These are phyloP conservation scores for Pelodiscus sinensis DNA, from an alignment of 2,113 vertebrate species.

Conservation along the genomic window DNA sequence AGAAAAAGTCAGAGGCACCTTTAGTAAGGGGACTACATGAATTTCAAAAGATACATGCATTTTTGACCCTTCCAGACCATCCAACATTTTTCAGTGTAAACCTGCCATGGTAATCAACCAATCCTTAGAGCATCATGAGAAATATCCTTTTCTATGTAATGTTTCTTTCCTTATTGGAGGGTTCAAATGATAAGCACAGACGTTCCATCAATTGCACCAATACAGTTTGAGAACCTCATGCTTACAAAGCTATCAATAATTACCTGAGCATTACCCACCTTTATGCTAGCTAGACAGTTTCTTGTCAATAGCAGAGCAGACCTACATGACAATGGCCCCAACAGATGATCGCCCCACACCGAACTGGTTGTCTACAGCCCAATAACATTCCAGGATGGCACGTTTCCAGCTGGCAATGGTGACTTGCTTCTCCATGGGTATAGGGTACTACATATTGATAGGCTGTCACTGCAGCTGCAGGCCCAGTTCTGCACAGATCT, in stretches of 20 bases:
- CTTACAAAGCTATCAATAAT: neutral
- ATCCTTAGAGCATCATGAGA: neutral
- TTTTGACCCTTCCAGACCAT: neutral
- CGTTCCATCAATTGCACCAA: neutral
- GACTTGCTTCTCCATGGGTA: too few species aligned
- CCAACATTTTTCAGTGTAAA: neutral
- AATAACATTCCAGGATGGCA: too few species aligned
- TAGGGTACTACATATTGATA: too few species aligned
- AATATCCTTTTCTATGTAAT: neutral
- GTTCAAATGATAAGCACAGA: neutral
- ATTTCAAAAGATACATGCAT: neutral
- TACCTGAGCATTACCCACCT: neutral
- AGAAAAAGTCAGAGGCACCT: too few species aligned
- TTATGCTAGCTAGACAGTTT: neutral
- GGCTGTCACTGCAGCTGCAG: too few species aligned
- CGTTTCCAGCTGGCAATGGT: too few species aligned
- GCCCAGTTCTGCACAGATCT: too few species aligned
- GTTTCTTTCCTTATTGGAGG: neutral
- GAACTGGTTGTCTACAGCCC: neutral
- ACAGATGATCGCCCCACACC: neutral
- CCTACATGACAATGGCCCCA: neutral
- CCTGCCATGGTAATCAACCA: neutral
- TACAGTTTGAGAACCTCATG: neutral
- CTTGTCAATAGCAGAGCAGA: neutral
- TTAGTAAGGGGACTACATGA: neutral